phyloP scores from a whole-genome alignment of 2,797 vertebrate genomes.

The Sphenodon punctatus region DNA sequence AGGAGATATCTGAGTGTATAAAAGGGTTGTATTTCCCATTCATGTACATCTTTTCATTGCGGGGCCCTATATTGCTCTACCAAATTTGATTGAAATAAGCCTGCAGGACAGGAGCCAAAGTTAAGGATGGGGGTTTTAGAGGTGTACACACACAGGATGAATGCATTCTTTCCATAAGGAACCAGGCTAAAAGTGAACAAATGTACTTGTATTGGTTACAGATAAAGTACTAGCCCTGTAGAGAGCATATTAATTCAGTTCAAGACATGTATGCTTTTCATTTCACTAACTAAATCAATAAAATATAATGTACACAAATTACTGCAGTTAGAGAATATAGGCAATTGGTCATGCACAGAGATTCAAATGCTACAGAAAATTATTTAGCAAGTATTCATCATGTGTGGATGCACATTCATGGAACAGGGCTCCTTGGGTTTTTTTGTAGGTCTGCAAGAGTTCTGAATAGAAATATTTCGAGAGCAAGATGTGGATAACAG shows the following conservation, averaged over 20 bases:
- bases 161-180: too few relatives aligned
- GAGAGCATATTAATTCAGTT: neutral
- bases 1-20: too few relatives aligned
- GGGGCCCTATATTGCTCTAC: too few relatives aligned
- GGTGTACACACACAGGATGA: too few relatives aligned
- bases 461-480: neutral
- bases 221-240: accelerated
- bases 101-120: too few relatives aligned
- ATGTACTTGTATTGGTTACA: neutral
- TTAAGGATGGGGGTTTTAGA: too few relatives aligned
- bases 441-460: neutral
- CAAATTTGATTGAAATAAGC: too few relatives aligned
- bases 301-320: neutral
- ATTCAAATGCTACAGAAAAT: constrained; percentile 16
- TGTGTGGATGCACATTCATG: neutral
- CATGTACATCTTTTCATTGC: too few relatives aligned
- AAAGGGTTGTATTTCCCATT: too few relatives aligned
- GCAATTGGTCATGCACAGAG: neutral
- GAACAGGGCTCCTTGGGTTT: neutral
- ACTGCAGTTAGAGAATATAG: neutral
- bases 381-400: neutral
- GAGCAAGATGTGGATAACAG: neutral
- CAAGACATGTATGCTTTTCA: neutral
- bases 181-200: neutral
- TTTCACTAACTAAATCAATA: neutral